Conservation (phyloP, 2,797 vertebrate species). For the Okamejei kenojei region DNA sequence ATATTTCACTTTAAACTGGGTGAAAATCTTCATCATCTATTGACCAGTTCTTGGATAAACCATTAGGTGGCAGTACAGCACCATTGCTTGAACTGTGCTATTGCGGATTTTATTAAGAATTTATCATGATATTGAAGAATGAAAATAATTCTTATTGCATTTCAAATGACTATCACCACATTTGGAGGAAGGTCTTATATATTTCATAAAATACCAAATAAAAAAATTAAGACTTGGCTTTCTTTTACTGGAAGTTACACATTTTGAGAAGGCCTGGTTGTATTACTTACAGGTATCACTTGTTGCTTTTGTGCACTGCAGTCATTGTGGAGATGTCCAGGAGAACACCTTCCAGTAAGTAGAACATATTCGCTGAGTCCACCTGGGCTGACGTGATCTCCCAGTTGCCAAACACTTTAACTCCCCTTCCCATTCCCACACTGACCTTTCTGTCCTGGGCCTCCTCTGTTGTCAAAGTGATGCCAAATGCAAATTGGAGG, state of each 20-base stretch:
- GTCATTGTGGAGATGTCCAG: background rate
- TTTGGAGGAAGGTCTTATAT: background rate
- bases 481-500: too few relatives aligned
- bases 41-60: background rate
- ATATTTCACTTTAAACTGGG: background rate
- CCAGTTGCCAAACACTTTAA: too few relatives aligned
- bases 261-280: background rate
- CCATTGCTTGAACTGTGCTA: background rate
- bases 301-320: background rate
- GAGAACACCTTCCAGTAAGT: too few relatives aligned
- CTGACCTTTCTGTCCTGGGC: too few relatives aligned
- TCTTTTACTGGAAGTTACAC: background rate
- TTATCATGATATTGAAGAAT: background rate
- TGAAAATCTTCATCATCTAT: background rate
- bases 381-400: too few relatives aligned
- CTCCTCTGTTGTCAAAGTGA: too few relatives aligned
- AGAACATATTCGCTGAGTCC: too few relatives aligned
- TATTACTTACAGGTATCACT: background rate
- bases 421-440: too few relatives aligned
- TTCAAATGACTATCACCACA: background rate
- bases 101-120: background rate
- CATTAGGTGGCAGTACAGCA: background rate
- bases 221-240: background rate
- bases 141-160: background rate
- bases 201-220: background rate